phyloP scores from a whole-genome alignment of 2,797 vertebrate genomes.

The Holocentrus rufus region DNA sequence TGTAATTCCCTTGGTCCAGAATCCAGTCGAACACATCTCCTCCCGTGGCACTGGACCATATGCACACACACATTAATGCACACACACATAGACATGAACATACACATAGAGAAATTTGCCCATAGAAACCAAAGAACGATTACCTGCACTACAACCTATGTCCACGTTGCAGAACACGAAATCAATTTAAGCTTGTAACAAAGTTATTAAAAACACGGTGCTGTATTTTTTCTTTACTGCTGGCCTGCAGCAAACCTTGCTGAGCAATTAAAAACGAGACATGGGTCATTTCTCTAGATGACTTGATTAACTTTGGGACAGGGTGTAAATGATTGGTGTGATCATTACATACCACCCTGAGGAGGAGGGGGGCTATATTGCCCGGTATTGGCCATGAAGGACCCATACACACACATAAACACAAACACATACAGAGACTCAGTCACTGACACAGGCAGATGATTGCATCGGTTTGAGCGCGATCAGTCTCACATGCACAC shows the following conservation, averaged over 20 bases:
- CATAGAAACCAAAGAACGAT: constrained; percentile 15
- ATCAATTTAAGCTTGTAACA: constrained; percentile 37
- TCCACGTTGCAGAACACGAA: constrained; percentile 39
- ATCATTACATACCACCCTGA: constrained; percentile 48
- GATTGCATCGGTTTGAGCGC: constrained; percentile 17
- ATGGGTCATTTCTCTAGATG: constrained; percentile 60
- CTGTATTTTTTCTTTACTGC: constrained; percentile 27
- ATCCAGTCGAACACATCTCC: constrained; percentile 92
- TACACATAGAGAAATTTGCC: constrained; percentile 2
- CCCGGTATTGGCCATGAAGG: constrained; percentile 16
- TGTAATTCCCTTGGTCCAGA: constrained; percentile 89
- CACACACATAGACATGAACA: constrained; percentile 7
- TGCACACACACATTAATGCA: constrained; percentile 12
- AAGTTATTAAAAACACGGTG: constrained; percentile 37
- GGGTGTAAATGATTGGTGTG: constrained; percentile 49
- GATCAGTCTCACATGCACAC: background rate
- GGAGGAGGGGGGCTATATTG: constrained; percentile 32
- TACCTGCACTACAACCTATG: constrained; percentile 27
- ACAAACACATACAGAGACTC: constrained; percentile 20
- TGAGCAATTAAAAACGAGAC: constrained; percentile 56
- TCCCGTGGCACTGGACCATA: constrained; percentile 83
- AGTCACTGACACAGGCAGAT: constrained; percentile 7
- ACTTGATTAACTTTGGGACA: constrained; percentile 57
- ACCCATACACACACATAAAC: constrained; percentile 1
- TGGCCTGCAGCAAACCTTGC: constrained; percentile 43